These are phyloP conservation scores for Lacerta agilis DNA, from an alignment of 2,797 vertebrate species.

Conservation along the genomic window DNA sequence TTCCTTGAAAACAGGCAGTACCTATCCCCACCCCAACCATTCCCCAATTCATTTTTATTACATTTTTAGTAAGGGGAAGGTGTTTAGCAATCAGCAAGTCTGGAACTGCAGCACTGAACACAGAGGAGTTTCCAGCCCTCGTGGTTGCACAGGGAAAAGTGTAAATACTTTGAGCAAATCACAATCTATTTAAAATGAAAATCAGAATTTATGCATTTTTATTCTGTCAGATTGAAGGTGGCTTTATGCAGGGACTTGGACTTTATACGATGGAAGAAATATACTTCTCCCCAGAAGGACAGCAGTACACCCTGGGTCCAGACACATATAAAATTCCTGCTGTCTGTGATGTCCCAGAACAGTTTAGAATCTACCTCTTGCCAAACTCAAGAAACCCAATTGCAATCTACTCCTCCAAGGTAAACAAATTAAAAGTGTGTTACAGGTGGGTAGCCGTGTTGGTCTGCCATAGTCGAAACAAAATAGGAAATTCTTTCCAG, in stretches of 20 bases:
- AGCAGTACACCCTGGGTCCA: constrained; percentile 84
- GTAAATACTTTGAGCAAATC: background rate
- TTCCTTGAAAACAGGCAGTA: background rate
- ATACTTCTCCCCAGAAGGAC: constrained; percentile 85
- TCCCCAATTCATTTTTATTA: background rate
- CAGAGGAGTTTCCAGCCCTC: background rate
- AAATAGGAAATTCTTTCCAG: no score
- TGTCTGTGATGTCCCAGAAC: constrained; percentile 84
- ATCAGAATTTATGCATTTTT: background rate
- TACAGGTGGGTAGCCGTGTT: no score
- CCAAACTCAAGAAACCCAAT: constrained; percentile 78
- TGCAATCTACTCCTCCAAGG: constrained; percentile 92
- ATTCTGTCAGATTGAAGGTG: constrained; percentile 85
- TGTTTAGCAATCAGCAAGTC: background rate
- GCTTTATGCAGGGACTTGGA: constrained; percentile 86
- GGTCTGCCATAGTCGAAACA: no score
- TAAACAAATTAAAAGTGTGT: constrained; percentile 48
- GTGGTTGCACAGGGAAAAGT: background rate
- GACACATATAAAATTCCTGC: constrained; percentile 88
- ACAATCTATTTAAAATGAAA: background rate
- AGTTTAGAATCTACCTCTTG: constrained; percentile 82
- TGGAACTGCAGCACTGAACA: background rate
- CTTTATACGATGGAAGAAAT: constrained; percentile 87
- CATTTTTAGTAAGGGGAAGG: background rate
- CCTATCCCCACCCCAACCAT: background rate